A percentile compares a stretch with the other conserved stretches of the same genome.
These are phyloP conservation scores for Bradypus variegatus DNA, from an alignment of 2,797 vertebrate species.

Conservation along the genomic window DNA sequence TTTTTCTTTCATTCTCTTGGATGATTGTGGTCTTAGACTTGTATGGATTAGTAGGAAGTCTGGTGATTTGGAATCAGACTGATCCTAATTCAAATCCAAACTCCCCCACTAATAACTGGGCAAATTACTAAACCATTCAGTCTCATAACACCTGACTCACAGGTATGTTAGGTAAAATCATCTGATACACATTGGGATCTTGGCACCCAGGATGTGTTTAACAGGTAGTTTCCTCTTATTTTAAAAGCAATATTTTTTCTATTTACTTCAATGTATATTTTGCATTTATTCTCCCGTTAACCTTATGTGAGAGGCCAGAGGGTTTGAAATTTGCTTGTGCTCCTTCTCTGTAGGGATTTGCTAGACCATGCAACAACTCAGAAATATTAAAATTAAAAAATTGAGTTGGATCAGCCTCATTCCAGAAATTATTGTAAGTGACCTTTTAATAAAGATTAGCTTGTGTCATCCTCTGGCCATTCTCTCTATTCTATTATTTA, in stretches of 20 bases:
- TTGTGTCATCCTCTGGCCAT: not conserved
- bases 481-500: not conserved
- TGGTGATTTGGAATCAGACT: not conserved
- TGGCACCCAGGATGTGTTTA: not conserved
- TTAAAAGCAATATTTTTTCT: not conserved
- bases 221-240: not conserved
- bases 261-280: not conserved
- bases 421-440: not conserved
- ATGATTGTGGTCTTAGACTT: not conserved
- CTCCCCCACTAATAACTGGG: not conserved
- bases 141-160: not conserved
- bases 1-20: not conserved
- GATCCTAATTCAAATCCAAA: slow-evolving; percentile 23
- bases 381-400: not conserved
- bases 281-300: not conserved
- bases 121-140: not conserved
- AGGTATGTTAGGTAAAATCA: not conserved
- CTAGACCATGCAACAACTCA: not conserved
- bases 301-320: not conserved
- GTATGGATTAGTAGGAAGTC: not conserved
- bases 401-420: not conserved
- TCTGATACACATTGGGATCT: not conserved
- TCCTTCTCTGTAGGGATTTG: not conserved
- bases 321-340: not conserved
- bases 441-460: not conserved